Evolutionary conservation across 1,140 invertebrate genomes (phyloP), one percentile per base, ranked within the genome.

Genomic region (Drosophila cardini): DNA sequence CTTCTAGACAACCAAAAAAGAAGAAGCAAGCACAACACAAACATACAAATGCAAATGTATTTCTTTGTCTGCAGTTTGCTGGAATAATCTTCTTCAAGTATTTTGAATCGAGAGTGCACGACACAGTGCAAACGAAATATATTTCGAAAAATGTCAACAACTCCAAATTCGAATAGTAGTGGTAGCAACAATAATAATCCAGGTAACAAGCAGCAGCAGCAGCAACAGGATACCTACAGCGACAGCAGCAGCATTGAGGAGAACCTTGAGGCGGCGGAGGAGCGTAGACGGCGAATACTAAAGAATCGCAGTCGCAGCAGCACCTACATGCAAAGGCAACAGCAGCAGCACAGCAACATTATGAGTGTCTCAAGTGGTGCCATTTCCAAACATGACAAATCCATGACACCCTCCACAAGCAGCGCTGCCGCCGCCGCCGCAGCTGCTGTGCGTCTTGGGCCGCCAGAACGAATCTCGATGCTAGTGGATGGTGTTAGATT

Each of bases 401-500:
- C 71, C 8, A 21, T 70, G 34, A 61, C 64, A 5, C 38, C 57
- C 5, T 45, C 73, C 8, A 76, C 71, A 9, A 74, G 75, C 46
- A 68, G 46, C 36, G 65, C 55, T 2, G 70, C 58, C n/a, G 53
- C 69, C 6, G 63, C 62, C 6, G 38, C 48, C 4, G 78, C 56
- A 6, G 16, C 38, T 10, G 52, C 56, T 3, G 81, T 63, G 0
- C 85, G 85, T 1, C 30, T 78, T 2, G 45, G 45, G 4, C 85
- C 84, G 0, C 86, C 81, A 0, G 91, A 92, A 15, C 79, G 92
- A 8, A 95, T 99, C 16, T 98, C 97, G 1, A 93, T 99, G 21
- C 96, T 99, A 13, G 98, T 99, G 5, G 98, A 99, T 91, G 98
- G 97, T 75, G 98, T 98, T 0, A 94, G 98, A 77, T 98, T 98